phyloP scores from a whole-genome alignment of 2,113 vertebrate species.

The Myotis brandtii region DNA sequence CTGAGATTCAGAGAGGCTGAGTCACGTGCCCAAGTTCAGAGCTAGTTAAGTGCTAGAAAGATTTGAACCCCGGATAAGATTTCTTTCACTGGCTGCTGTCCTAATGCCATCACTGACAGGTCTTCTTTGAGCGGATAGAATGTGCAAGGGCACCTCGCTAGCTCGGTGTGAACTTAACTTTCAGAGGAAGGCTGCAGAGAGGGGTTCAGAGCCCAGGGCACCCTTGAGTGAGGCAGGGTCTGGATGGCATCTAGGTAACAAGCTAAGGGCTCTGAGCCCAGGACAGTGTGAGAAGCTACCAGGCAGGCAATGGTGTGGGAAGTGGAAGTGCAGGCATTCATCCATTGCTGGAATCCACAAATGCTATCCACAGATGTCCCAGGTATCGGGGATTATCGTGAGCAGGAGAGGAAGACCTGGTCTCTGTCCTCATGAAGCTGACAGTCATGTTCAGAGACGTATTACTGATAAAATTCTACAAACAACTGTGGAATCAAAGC shows the following conservation, averaged over 20 bases:
- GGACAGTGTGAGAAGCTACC: neutral
- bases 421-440: neutral
- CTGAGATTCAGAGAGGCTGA: neutral
- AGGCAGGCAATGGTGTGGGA: neutral
- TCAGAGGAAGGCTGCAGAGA: neutral
- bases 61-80: neutral
- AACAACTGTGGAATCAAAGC: neutral
- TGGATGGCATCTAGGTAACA: neutral
- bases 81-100: neutral
- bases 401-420: fast-evolving
- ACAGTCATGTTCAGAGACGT: neutral
- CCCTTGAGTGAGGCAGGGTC: neutral
- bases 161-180: neutral
- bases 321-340: neutral
- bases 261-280: neutral
- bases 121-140: neutral
- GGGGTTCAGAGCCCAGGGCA: neutral
- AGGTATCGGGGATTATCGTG: neutral
- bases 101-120: neutral
- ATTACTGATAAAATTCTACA: neutral
- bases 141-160: neutral
- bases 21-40: neutral
- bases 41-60: neutral
- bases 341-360: neutral
- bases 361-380: neutral